Percentiles rank a stretch among this genome's conserved stretches.
Evolutionary conservation across 2,888 invertebrate genomes (phyloP).

Genomic region (Netelia virgata): DNA sequence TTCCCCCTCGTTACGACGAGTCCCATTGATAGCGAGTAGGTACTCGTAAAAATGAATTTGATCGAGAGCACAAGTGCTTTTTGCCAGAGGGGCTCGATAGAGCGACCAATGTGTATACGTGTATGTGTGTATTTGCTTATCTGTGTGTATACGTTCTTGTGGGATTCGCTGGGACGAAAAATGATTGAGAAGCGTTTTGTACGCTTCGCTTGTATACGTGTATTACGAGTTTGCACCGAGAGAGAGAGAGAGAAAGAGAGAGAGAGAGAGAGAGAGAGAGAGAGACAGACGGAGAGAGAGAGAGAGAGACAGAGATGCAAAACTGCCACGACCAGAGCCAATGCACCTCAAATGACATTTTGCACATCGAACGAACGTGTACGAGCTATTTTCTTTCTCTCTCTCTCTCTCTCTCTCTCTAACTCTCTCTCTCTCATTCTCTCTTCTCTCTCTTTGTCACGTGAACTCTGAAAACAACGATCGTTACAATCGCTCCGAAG

Average conservation of each 20-base stretch:
- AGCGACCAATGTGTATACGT: neutral
- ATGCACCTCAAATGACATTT: constrained; percentile 1
- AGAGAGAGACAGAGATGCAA: neutral
- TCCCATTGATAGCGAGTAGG: neutral
- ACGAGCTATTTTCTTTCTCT: neutral
- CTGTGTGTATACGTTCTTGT: no score
- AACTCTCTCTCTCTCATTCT: neutral
- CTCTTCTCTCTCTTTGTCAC: neutral
- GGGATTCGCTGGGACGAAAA: neutral
- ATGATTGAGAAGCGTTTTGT: constrained; percentile 4
- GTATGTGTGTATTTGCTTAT: no score
- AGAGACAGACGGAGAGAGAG: neutral
- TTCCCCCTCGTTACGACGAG: neutral
- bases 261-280: neutral
- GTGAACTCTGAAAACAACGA: neutral
- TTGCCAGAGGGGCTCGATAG: neutral
- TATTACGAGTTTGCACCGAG: neutral
- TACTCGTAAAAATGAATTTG: neutral
- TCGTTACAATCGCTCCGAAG: constrained; percentile 18
- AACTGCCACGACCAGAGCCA: neutral
- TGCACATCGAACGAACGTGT: neutral
- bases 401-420: neutral
- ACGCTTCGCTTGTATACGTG: neutral
- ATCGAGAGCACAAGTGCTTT: neutral
- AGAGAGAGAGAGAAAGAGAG: neutral